Evolutionary conservation across 2,888 invertebrate genomes (phyloP).

Genomic region (Vesta saturnalis): DNA sequence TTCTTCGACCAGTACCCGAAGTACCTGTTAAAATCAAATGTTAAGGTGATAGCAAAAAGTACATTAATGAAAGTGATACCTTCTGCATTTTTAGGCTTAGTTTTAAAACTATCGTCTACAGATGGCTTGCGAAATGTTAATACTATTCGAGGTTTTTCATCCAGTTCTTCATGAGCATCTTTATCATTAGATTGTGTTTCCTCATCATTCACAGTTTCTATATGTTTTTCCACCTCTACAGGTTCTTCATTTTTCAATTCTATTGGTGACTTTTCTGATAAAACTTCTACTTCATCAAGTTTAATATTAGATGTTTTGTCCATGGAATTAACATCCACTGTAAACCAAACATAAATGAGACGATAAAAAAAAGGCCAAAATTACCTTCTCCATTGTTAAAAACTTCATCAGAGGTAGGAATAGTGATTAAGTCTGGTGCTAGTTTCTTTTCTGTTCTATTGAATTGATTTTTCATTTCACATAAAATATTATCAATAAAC

Average conservation of each 20-base stretch:
- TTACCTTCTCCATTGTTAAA: conserved; percentile 12
- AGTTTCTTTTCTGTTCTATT: conserved; percentile 61
- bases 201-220: conserved; percentile 5
- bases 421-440: conserved; percentile 12
- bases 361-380: not conserved
- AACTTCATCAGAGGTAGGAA: conserved; percentile 16
- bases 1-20: conserved; percentile 56
- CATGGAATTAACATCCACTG: not conserved
- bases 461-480: conserved; percentile 59
- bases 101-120: conserved; percentile 47
- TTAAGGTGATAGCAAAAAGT: too few relatives aligned
- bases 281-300: not conserved
- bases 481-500: conserved; percentile 56
- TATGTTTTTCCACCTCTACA: not conserved
- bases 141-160: conserved; percentile 45
- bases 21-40: not conserved
- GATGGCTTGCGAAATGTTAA: conserved; percentile 60
- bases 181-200: conserved; percentile 21
- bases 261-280: not conserved
- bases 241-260: conserved; percentile 11
- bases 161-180: conserved; percentile 35
- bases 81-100: conserved; percentile 58
- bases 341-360: not conserved
- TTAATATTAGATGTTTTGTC: not conserved
- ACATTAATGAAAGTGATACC: too few relatives aligned